Base-by-base conservation (phyloP, 2,113 vertebrate genomes). In the Sapajus apella region DNA sequence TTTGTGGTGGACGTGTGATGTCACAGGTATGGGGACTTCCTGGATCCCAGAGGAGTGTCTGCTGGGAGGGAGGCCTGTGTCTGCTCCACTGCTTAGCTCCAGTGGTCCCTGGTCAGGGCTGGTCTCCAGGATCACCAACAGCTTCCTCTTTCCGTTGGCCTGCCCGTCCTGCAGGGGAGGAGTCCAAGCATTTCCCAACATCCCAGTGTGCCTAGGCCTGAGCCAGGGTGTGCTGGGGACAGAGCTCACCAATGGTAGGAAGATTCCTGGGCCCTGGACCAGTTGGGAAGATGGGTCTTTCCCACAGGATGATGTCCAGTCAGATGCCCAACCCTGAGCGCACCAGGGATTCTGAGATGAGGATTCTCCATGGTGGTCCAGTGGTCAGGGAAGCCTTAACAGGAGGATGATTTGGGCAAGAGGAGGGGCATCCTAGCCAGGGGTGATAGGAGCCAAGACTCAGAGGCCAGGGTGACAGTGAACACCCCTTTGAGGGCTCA, bases 11-110 rank as follows among this genome's bases (percentile, higher is more conserved):
- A 96, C 70, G 89, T 94, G 95, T 82, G 77, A 96, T 70, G 91
- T 96, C 88, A 91, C 95, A 76, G 97, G 96, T 84, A 94, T 68
- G 79, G 55, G 88, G 68, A 43, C 86, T 97, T 95, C 94, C 96
- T 81, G 90, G 56, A 11, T 95, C 70, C 7, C 2, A 23, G 50
- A 3, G 47, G n/a, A 6, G 9, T 58, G 76, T 45, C 1, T n/a
- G 45, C 43, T 52, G 27, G 66, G 30, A 56, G 77, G 55, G 70
- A 68, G 30, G 40, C 21, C 50, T 25, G 0, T 6, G 72, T 11
- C 66, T n/a, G 32, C 32, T 64, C 27, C 61, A 30, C 55, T 61
- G 45, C 20, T 90, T 50, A n/a, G 40, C 68, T 55, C 37, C 14
- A 10, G 2, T 3, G 30, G 37, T 61, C 37, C 25, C 17, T 14